A percentile compares a stretch with the other conserved stretches of the same genome.
Evolutionary conservation across 2,797 vertebrate genomes (phyloP).

Genomic region (Novumbra hubbsi): DNA sequence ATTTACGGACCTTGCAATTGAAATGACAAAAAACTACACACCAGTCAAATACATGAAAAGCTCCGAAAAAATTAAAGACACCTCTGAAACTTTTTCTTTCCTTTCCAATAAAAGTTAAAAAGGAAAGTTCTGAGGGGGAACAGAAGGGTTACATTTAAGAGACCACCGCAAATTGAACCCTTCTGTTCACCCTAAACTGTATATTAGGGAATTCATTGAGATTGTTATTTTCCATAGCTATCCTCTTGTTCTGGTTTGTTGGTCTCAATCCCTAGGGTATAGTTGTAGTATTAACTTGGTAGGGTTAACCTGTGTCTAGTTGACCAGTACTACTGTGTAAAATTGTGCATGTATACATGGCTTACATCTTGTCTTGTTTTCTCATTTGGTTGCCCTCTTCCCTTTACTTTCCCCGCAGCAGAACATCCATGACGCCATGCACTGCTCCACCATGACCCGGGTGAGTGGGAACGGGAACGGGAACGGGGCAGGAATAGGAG

Average conservation of each 20-base stretch:
- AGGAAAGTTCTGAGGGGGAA: too few species aligned
- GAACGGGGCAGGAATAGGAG: constrained; percentile 29
- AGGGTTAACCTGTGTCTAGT: background rate
- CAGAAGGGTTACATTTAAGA: too few species aligned
- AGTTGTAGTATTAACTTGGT: background rate
- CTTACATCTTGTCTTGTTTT: background rate
- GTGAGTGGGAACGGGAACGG: constrained; percentile 87
- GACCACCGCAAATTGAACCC: too few species aligned
- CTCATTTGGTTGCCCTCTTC: background rate
- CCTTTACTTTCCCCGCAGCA: constrained; percentile 83
- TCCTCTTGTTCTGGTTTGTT: too few species aligned
- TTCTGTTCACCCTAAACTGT: too few species aligned
- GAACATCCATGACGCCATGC: constrained; percentile 97
- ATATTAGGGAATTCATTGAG: too few species aligned
- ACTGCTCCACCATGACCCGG: constrained; percentile 92
- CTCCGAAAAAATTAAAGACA: too few species aligned
- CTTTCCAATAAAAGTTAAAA: too few species aligned
- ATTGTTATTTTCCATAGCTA: too few species aligned
- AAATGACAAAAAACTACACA: background rate
- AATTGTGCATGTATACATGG: background rate
- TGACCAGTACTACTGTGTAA: background rate
- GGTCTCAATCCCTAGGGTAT: too few species aligned
- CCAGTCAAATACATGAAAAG: too few species aligned
- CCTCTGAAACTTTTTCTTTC: too few species aligned
- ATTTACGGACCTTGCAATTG: background rate